A percentile compares a stretch with the other conserved stretches of the same genome.
Conservation (phyloP, 2,113 vertebrate genomes). For the Sphyrna mokarran region DNA sequence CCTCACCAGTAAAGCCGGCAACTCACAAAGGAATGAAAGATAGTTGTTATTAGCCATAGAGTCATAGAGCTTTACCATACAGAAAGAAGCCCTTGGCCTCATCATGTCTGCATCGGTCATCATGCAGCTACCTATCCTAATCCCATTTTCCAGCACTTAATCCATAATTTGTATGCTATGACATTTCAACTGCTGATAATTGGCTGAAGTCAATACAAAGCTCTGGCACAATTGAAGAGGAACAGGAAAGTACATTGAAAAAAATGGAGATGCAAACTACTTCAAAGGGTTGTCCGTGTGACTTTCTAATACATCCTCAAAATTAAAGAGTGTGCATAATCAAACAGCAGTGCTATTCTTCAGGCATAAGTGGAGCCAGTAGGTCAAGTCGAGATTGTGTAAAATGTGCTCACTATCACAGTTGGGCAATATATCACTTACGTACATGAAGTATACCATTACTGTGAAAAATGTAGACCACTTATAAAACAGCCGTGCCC, state of each 20-base stretch:
- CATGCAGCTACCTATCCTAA: too few relatives aligned
- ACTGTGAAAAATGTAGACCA: slow-evolving; percentile 4
- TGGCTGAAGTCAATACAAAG: background rate
- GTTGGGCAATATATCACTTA: background rate
- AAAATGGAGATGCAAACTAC: background rate
- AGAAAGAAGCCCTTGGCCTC: too few relatives aligned
- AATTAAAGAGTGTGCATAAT: background rate
- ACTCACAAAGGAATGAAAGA: too few relatives aligned
- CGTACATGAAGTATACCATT: background rate
- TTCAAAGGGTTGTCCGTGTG: background rate
- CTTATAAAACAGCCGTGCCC: background rate
- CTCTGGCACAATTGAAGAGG: background rate
- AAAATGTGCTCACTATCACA: background rate
- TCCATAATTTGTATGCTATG: too few relatives aligned
- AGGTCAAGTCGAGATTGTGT: background rate
- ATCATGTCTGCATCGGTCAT: too few relatives aligned
- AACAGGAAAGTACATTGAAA: background rate
- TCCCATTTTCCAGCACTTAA: too few relatives aligned
- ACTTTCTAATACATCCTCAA: background rate
- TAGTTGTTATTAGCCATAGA: too few relatives aligned
- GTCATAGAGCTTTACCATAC: too few relatives aligned
- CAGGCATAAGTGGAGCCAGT: background rate
- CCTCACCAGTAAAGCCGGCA: too few relatives aligned
- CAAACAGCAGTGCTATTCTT: background rate
- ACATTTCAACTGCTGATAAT: too few relatives aligned